Evolutionary conservation across 2,797 vertebrate genomes (phyloP), one percentile per base, ranked within the genome.

Genomic region (Enteromius unitaeniatus): DNA sequence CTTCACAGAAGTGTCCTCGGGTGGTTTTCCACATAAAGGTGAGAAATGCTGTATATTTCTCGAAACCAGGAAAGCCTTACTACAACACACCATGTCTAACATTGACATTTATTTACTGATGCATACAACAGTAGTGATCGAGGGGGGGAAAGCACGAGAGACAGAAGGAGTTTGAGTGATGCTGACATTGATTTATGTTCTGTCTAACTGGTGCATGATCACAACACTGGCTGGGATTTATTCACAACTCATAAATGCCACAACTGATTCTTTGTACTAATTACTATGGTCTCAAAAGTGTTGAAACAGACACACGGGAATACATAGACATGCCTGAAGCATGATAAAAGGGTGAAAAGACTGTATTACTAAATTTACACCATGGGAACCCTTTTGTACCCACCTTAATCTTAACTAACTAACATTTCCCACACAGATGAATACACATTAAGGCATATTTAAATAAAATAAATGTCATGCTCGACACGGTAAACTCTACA

Each of bases 211-310:
- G 42, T 67, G 47, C 45, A 26, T 76, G 81, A 76, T 76, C 72
- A 83, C 60, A 76, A 76, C 0, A 2, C 19, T 68, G 49, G 23
- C 45, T 75, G n/a, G 42, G 42, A 64, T 64, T 64, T 73, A 73
- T 73, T 75, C 60, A 53, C 42, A 67, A 42, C 70, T 82, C 47
- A 75, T 82, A 75, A 75, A 82, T 75, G 70, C 53, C 70, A 82
- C 42, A 65, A 64, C 72, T 75, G 42, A 42, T 82, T 75, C 42
- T 82, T 67, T 75, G 60, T 26, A 40, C 45, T 67, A 67, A 82
- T 60, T 73, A 49, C 14, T 21, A n/a, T 11, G 40, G 42, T 74
- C 58, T 75, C 65, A 80, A 55, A 23, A 23, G 47, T 26, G 40
- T 73, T 45, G 28, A 81, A 81, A 82, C 58, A 65, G 45, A 17